phyloP scores from a whole-genome alignment of 2,888 invertebrate species.

The Periphyllus acericola region DNA sequence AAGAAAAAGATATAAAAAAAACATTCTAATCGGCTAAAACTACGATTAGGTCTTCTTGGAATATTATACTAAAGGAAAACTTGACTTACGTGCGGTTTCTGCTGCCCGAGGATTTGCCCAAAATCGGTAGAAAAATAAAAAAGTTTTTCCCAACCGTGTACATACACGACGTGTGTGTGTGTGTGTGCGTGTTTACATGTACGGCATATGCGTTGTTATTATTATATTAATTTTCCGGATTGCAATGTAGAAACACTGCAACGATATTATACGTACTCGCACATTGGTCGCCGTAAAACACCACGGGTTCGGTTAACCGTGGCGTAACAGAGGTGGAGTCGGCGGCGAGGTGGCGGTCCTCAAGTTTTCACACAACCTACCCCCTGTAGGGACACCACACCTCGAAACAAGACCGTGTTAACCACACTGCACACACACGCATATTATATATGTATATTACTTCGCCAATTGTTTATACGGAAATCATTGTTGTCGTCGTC shows the following conservation, averaged over 20 bases:
- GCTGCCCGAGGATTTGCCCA: too few relatives aligned
- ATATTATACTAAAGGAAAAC: too few relatives aligned
- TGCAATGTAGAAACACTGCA: background rate
- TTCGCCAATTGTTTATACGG: constrained; percentile 6
- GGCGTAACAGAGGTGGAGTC: background rate
- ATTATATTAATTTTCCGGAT: background rate
- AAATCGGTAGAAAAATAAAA: too few relatives aligned
- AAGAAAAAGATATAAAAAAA: too few relatives aligned
- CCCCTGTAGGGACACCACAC: background rate
- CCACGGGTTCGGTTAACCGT: background rate
- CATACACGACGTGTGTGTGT: background rate
- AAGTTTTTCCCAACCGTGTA: too few relatives aligned
- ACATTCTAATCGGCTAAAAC: too few relatives aligned
- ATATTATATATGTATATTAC: background rate
- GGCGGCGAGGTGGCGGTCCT: background rate
- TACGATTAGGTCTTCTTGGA: too few relatives aligned
- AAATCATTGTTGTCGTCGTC: constrained; percentile 40
- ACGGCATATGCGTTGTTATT: background rate
- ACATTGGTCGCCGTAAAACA: background rate
- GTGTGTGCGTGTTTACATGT: background rate
- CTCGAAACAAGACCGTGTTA: background rate
- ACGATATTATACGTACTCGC: background rate
- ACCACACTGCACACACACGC: background rate
- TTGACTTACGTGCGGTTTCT: too few relatives aligned
- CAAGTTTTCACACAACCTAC: background rate